Base-by-base conservation (phyloP, 92 coral and sea anemone species). In the Porites evermanni region DNA sequence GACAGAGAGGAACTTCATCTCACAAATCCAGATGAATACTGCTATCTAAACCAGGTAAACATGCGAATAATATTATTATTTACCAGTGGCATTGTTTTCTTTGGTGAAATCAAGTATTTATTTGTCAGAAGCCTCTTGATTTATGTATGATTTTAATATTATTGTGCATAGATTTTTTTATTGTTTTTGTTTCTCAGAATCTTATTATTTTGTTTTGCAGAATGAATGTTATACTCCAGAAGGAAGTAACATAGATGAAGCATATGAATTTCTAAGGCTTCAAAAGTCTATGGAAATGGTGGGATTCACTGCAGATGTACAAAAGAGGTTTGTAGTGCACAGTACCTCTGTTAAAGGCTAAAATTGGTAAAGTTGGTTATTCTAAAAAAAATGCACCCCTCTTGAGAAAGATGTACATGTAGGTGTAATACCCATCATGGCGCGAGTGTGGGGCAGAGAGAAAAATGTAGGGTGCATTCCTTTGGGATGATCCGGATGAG, bases 261-360 rank as follows among this genome's bases (percentile, higher is more conserved):
- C 58, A 12, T 97, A 95, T 73, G 99, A 97, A 86, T 97, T 95
- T 74, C 93, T 97, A 51, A 79, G 98, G 54, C 93, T 97, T 60
- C 95, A 92, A 77, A 95, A 97, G 80, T 95, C 99, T 11, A 97
- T 97, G 99, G 99, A 93, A 21, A 95, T 97, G 98, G 99, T 97
- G 59, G 99, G 98, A 51, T 97, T 97, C 58, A 88, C 97, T 4
- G 74, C 88, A 80, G 98, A 97, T 75, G 87, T 87, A 20, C 99
- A 97, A 61, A 91, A 91, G 59, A 95, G 95, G 99, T 97, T 1
- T 32, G 16, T 26, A 16, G 24, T 11, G 61, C 47, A 38, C 47
- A 3, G 61, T 20, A 51, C 11, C 23, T 65, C 7, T 64, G 47
- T 38, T 38, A 38, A 38, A 38, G 4, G 47, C 47, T 38, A 38